Base-by-base conservation (phyloP, 2,888 invertebrate genomes). In the Drosophila affinis region DNA sequence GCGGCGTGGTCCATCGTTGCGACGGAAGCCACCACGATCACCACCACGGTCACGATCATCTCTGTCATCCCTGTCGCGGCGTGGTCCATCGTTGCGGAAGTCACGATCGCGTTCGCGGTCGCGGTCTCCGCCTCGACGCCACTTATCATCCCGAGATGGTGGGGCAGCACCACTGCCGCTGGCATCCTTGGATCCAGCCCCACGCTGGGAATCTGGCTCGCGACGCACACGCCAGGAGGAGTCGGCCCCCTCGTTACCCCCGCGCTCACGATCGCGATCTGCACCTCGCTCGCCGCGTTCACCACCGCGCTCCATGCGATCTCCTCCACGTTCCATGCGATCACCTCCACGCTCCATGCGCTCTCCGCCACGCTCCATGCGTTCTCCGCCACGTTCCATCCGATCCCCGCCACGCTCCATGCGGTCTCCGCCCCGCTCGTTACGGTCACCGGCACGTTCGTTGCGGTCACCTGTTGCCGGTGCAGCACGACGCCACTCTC, bases 221-320 rank as follows among this genome's bases (percentile, higher is more conserved):
- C 91, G 86, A 14, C 90, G 91, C 4, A 79, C 78, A 62, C 91
- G 91, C 89, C 91, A 91, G 1, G 90, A 89, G 10, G 71, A 76
- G 45, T 83, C 82, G 12, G 80, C 82, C 9, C 81, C 78, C 14
- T 75, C 80, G 18, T 75, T 78, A 1, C 89, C 89, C 47, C 79
- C 89, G 63, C 83, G 85, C 9, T 75, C 62, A 24, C 70, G 48
- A 21, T 57, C 57, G 24, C 70, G 48, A 32, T 57, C 57, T 49
- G 1, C 77, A 12, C 39, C 39, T 7, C 39, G 14, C 14, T 39
- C 12, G 12, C 34, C 34, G 12, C 34, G 34, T 12, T 34, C 32
- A 1, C 32, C 32, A 3, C 32, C 32, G 12, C 32, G 32, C 3
- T 32, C 32, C 10, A 34, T 34, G 0, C 65, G 56, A 10, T 69